Evolutionary conservation across 2,113 vertebrate genomes (phyloP).

Genomic region (Struthio camelus): DNA sequence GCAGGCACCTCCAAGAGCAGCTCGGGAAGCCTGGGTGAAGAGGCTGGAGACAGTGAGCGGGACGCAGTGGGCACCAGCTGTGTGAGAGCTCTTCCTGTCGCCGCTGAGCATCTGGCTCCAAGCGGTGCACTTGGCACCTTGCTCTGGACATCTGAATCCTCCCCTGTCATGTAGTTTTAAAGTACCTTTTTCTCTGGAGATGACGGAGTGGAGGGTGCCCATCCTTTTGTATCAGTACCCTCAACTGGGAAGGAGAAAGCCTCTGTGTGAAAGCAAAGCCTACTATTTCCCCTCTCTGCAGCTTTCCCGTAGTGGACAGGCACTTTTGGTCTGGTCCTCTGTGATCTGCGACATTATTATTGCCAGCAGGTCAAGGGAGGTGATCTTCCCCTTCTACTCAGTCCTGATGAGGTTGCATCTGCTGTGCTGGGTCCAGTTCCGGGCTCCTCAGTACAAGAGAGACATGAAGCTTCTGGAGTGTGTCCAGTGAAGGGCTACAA

Average conservation of each 20-base stretch:
- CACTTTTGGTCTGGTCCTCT: neutral
- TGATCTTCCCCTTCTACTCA: too few species aligned
- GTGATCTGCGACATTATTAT: neutral
- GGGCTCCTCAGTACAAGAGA: too few species aligned
- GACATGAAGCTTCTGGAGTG: too few species aligned
- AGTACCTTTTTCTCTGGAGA: neutral
- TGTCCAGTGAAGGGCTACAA: too few species aligned
- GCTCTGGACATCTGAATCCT: neutral
- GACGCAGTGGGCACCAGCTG: neutral
- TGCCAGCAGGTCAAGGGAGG: neutral
- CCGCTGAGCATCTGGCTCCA: neutral
- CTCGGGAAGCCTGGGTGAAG: neutral
- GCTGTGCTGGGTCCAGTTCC: too few species aligned
- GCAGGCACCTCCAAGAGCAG: constrained; percentile 21
- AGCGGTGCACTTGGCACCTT: neutral
- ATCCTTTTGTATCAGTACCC: neutral
- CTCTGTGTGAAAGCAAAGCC: neutral
- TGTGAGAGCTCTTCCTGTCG: constrained; percentile 12
- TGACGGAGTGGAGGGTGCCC: neutral
- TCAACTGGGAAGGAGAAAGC: neutral
- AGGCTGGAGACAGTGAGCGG: constrained; percentile 6
- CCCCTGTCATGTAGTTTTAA: neutral
- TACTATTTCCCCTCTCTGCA: neutral
- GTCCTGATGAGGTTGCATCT: too few species aligned
- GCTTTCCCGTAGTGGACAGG: neutral